phyloP scores from a whole-genome alignment of 2,797 vertebrate species.

The Mormyrus hasselquistii region DNA sequence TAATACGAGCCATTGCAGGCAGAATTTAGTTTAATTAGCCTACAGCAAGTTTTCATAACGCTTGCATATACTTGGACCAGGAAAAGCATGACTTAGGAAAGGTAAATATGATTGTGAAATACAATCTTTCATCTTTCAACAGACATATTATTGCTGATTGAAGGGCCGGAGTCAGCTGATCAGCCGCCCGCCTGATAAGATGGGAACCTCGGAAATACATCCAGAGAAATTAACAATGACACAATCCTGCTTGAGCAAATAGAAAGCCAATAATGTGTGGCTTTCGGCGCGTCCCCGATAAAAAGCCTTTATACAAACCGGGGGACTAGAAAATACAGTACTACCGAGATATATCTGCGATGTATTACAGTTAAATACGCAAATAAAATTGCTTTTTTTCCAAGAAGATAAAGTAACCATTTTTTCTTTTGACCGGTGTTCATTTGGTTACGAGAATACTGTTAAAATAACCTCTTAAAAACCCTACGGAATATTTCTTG shows the following conservation, averaged over 20 bases:
- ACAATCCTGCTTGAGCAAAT: not conserved
- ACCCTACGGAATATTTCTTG: not conserved
- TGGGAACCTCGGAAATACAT: not conserved
- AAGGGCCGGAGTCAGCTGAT: not conserved
- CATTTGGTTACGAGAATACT: not conserved
- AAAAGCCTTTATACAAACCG: not conserved
- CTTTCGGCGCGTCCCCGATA: not conserved
- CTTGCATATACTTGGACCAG: not conserved
- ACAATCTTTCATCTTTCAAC: not conserved
- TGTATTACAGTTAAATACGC: not conserved
- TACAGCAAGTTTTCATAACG: not conserved
- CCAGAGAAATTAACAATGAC: not conserved
- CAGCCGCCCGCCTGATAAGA: not conserved
- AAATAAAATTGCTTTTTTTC: not conserved
- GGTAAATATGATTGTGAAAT: not conserved
- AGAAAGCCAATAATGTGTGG: not conserved
- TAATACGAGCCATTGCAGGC: not conserved
- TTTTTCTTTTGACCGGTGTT: not conserved
- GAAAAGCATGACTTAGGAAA: not conserved
- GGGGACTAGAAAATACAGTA: not conserved
- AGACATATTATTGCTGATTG: not conserved
- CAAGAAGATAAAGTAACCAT: not conserved
- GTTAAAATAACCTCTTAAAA: not conserved
- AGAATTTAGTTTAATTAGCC: not conserved
- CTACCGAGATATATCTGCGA: not conserved